Percentiles rank a stretch among this genome's conserved stretches.
These are phyloP conservation scores for Neosalanx taihuensis DNA, from an alignment of 2,797 vertebrate species.

Conservation along the genomic window DNA sequence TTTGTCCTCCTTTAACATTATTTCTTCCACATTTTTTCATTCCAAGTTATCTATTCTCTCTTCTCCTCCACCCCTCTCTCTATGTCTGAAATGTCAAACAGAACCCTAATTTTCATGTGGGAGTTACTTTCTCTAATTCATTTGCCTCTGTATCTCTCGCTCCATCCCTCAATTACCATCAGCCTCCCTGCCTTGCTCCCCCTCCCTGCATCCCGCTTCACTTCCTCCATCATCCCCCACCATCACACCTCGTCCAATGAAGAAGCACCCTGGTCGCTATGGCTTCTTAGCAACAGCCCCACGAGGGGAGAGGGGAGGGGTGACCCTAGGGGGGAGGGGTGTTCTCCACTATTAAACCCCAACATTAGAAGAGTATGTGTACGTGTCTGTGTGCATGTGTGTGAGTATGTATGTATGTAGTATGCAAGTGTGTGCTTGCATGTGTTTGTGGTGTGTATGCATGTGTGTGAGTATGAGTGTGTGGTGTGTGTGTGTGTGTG, in stretches of 20 bases:
- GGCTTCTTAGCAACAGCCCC: slow-evolving; percentile 76
- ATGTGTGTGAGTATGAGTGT: slow-evolving; percentile 10
- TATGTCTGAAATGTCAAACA: neutral
- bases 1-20: neutral
- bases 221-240: slow-evolving; percentile 36
- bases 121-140: neutral
- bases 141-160: neutral
- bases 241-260: slow-evolving; percentile 62
- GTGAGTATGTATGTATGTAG: slow-evolving; percentile 9
- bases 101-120: neutral
- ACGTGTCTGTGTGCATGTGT: neutral
- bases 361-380: slow-evolving; percentile 25
- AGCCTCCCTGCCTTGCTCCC: neutral
- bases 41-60: neutral
- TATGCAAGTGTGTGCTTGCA: slow-evolving; percentile 12
- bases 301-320: slow-evolving; percentile 30
- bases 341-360: slow-evolving; percentile 58
- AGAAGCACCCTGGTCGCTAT: slow-evolving; percentile 52
- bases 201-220: slow-evolving; percentile 2
- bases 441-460: slow-evolving; percentile 7
- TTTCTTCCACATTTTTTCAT: neutral
- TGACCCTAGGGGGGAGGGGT: slow-evolving; percentile 31
- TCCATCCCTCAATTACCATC: neutral
- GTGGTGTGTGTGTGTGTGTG: neutral
- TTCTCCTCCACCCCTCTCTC: neutral